Base-by-base conservation (phyloP, 23 tunicate genomes). In the Halocynthia roretzi region DNA sequence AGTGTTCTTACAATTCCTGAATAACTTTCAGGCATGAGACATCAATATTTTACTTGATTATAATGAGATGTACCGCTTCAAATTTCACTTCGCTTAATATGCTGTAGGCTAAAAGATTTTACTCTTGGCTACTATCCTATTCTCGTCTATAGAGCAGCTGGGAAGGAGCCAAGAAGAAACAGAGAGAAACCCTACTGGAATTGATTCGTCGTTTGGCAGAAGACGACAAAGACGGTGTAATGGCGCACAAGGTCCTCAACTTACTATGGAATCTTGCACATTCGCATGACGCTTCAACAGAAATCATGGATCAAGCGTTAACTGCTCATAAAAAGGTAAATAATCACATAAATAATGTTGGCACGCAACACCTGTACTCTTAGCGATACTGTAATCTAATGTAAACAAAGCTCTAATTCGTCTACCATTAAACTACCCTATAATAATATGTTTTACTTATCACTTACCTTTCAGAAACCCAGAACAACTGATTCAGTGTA, bases 161-260 rank as follows among this genome's bases (percentile, higher is more conserved):
- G 78, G 78, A 74, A 54, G 85, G 77, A 10, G 85, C 85, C 10
- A 73, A 77, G 51, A 72, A 73, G 70, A 73, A 64, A 5, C 81
- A 81, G 48, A 68, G 85, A 9, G 85, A 81, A 54, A 77, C 78
- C 8, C 56, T 81, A 21, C 66, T 81, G 61, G 81, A 74, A 14
- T 52, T 81, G 69, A 61, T 81, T 5, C 56, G 81, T 56, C 5
- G 80, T 4, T 51, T 81, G 18, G 85, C 85, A 8, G 85, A 81
- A 73, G 85, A 81, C 49, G 81, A 74, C 15, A 73, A 77, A 73
- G 78, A 75, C 17, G 85, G 85, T 7, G 77, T 80, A 8, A 80
- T 80, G 83, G 83, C 77, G 8, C 77, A 80, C 54, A 71, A 71
- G 17, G 83, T 81, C 5, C 82, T 81, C 54, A 77, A 74, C 22